These are phyloP conservation scores for Xylota segnis DNA, from an alignment of 2,888 invertebrate species.

Conservation along the genomic window DNA sequence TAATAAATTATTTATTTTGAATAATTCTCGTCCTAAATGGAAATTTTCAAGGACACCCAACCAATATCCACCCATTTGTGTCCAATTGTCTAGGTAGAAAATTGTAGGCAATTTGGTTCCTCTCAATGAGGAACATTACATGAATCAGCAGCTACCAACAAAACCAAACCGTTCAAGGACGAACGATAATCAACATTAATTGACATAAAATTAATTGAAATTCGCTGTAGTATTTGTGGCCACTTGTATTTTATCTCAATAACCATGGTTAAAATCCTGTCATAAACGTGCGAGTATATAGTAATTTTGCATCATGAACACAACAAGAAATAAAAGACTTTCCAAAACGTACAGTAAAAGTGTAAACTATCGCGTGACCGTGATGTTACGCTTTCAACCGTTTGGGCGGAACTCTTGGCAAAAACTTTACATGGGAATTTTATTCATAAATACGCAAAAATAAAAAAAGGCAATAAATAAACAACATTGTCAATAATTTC, in stretches of 20 bases:
- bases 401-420: not conserved
- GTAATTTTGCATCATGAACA: not conserved
- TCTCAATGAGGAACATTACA: not conserved
- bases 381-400: not conserved
- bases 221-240: constrained; percentile 24
- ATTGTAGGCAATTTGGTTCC: not conserved
- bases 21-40: too few relatives aligned
- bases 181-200: constrained; percentile 5
- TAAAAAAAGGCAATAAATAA: not conserved
- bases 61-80: not conserved
- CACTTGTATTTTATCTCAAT: not conserved
- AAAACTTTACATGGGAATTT: not conserved
- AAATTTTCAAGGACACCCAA: not conserved
- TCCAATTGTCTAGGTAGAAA: not conserved
- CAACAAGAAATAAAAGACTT: not conserved
- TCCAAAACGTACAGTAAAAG: not conserved
- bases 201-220: constrained; percentile 38
- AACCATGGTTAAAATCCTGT: not conserved
- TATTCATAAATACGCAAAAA: not conserved
- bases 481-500: not conserved
- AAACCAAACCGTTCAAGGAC: constrained; percentile 19
- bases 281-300: not conserved
- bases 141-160: not conserved
- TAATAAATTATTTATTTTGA: too few relatives aligned
- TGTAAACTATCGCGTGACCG: not conserved